phyloP scores from a whole-genome alignment of 2,113 vertebrate species.

The Danionella cerebrum region DNA sequence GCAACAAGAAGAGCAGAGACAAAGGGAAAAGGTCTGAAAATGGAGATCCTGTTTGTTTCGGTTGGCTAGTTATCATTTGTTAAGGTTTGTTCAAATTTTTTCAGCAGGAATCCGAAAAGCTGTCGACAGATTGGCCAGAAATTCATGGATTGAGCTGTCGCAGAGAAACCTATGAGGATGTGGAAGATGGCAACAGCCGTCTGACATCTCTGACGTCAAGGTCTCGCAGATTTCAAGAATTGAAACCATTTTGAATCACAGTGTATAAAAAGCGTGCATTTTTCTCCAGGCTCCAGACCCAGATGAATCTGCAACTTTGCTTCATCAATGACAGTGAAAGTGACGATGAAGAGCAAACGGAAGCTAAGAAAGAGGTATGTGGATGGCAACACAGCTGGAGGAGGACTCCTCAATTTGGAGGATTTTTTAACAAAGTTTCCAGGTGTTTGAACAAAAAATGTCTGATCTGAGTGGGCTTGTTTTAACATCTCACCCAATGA shows the following conservation, averaged over 20 bases:
- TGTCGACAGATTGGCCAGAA: slow-evolving; percentile 38
- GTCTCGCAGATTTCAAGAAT: slow-evolving; percentile 38
- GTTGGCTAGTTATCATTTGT: too few relatives aligned
- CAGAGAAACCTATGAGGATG: slow-evolving; percentile 52
- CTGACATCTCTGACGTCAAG: slow-evolving; percentile 61
- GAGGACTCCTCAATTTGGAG: too few relatives aligned
- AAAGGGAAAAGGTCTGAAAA: slow-evolving; percentile 47
- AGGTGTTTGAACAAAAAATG: too few relatives aligned
- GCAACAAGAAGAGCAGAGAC: slow-evolving; percentile 62
- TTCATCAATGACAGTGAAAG: slow-evolving; percentile 68
- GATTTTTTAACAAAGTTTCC: too few relatives aligned
- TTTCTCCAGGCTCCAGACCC: slow-evolving; percentile 53
- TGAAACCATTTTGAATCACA: not conserved
- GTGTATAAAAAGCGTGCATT: not conserved
- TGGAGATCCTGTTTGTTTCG: too few relatives aligned
- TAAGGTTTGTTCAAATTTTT: too few relatives aligned
- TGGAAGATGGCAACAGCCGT: slow-evolving; percentile 56
- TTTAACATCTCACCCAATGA: too few relatives aligned
- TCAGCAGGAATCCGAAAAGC: slow-evolving; percentile 1
- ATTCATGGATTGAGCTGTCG: slow-evolving; percentile 44
- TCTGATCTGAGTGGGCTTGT: too few relatives aligned
- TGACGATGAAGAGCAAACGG: slow-evolving; percentile 51
- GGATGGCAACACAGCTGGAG: not conserved
- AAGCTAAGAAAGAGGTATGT: slow-evolving; percentile 42
- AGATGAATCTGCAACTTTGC: slow-evolving; percentile 67